A percentile compares a stretch with the other conserved stretches of the same genome.
Conservation (phyloP, 1,140 invertebrate genomes). For the Ctenoplectra terminalis region DNA sequence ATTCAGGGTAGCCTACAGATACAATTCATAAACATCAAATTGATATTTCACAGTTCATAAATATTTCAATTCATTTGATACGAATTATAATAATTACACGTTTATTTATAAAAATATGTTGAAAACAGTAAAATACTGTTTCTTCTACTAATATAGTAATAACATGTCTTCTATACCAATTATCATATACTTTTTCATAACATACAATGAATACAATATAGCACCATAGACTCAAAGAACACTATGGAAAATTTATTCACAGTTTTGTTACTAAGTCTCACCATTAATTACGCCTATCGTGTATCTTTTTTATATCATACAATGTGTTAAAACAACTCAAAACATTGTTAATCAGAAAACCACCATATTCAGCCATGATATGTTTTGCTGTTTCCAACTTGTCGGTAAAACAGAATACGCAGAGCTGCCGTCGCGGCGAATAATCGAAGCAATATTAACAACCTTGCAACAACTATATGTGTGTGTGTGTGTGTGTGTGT, state of each 20-base stretch:
- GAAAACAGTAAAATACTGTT: neutral
- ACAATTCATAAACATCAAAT: constrained; percentile 4
- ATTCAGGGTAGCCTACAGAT: constrained; percentile 17
- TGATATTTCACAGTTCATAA: constrained; percentile 17
- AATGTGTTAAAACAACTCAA: constrained; percentile 47
- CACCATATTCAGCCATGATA: constrained; percentile 67
- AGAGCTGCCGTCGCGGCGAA: constrained; percentile 54
- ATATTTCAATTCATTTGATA: too few species aligned
- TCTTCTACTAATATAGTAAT: constrained; percentile 2
- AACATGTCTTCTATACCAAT: neutral
- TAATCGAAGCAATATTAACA: constrained; percentile 13
- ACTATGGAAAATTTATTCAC: constrained; percentile 18
- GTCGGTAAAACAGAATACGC: constrained; percentile 61
- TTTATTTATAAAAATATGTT: neutral
- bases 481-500: neutral
- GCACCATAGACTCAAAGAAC: neutral
- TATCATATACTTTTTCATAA: constrained; percentile 33
- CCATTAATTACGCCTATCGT: constrained; percentile 26
- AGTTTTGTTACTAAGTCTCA: constrained; percentile 4
- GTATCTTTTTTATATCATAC: constrained; percentile 14
- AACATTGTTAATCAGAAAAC: constrained; percentile 49
- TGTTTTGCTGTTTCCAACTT: constrained; percentile 45
- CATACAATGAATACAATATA: constrained; percentile 10
- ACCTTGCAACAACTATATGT: neutral
- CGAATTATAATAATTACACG: neutral